phyloP scores from a whole-genome alignment of 2,113 vertebrate genomes.

The Clarias batrachus region DNA sequence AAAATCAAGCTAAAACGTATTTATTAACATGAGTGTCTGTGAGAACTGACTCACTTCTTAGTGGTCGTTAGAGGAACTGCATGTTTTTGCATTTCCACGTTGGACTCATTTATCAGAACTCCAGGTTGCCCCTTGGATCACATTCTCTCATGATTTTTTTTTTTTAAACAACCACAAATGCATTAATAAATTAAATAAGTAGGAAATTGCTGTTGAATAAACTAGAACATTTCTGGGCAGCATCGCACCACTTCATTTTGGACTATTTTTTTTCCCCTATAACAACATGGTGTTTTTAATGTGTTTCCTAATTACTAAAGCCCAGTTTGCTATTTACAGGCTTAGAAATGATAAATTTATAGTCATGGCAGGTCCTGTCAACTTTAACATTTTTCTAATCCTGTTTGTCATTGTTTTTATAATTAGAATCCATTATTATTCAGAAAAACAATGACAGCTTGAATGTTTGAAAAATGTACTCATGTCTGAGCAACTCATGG shows the following conservation, averaged over 20 bases:
- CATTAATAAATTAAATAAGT: neutral
- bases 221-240: neutral
- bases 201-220: neutral
- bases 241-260: too few species aligned
- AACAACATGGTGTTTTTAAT: neutral
- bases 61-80: too few species aligned
- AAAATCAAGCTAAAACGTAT: too few species aligned
- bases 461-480: neutral
- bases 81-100: too few species aligned
- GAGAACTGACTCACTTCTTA: too few species aligned
- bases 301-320: neutral
- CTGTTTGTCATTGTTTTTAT: neutral
- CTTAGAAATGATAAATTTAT: neutral
- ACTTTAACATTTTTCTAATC: neutral
- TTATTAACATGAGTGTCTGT: too few species aligned
- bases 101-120: too few species aligned
- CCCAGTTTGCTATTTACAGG: neutral
- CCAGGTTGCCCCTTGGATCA: too few species aligned
- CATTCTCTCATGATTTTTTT: too few species aligned
- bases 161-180: neutral
- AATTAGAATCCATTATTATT: neutral
- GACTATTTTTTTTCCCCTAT: neutral
- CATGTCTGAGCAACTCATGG: neutral
- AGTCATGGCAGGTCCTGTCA: neutral
- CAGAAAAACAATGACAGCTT: neutral